Evolutionary conservation across 2,113 vertebrate species (phyloP), one percentile per base, ranked within the genome.

Genomic region (Crotalus viridis): DNA sequence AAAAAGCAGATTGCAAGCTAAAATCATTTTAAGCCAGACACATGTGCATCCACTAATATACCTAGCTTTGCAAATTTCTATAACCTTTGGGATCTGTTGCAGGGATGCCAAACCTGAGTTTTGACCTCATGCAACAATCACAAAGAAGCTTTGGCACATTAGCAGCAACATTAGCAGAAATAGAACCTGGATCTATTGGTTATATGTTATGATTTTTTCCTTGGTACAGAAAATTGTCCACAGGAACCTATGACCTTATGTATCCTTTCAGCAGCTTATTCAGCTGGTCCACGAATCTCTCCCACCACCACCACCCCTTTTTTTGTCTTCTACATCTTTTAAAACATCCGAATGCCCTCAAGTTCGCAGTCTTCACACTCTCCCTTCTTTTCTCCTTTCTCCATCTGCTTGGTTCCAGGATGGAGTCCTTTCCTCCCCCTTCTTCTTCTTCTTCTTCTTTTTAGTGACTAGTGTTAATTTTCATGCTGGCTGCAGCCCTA

Each of bases 401-500:
- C 46, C 12, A 10, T 22, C n/a, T 21, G 26, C 55, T 22, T 39
- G 52, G 57, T 85, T 39, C 52, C 48, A 92, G 86, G 88, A 46
- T 57, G 43, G 26, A 12, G 56, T 43, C 26, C 85, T 74, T 85
- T 22, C 46, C 48, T 55, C 57, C 10, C 48, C 46, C 43, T 24
- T 17, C 21, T 86, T 24, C 39, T 39, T 24, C 39, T 39, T n/a
- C n/a, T n/a, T 39, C 10, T 51, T 21, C 54, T 57, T 86, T 85
- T 43, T 19, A 81, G 87, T 0, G n/a, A 61, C 46, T 87, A 54
- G 56, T 59, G 74, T 59, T 90, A 90, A 93, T 93, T 90, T 93
- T 87, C 92, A 90, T 90, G 92, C 92, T 39, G 74, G 74, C 89
- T 90, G 92, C 56, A 87, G 92, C 81, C 89, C 56, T 87, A 57